These are phyloP conservation scores for Psylliodes chrysocephalus DNA, from an alignment of 2,888 invertebrate genomes.

Conservation along the genomic window DNA sequence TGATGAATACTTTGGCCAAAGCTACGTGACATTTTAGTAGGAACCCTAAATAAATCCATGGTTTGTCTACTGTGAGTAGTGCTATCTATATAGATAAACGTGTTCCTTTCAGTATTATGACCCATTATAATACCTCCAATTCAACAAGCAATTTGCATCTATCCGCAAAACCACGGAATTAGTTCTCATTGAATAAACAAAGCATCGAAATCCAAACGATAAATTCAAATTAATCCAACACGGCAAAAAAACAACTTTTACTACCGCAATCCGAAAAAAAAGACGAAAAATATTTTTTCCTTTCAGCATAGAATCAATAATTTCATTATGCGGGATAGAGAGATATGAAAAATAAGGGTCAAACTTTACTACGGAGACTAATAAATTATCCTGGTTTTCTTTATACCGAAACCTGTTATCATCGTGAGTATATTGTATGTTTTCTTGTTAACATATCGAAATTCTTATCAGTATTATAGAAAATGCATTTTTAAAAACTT, in stretches of 20 bases:
- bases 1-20: too few species aligned
- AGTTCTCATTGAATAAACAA: neutral
- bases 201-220: conserved; percentile 1
- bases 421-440: too few species aligned
- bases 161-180: neutral
- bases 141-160: neutral
- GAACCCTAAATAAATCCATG: too few species aligned
- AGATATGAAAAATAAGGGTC: conserved; percentile 37
- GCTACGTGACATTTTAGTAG: too few species aligned
- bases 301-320: conserved; percentile 15
- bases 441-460: too few species aligned
- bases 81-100: too few species aligned
- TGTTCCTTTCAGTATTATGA: too few species aligned
- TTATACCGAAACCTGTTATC: too few species aligned
- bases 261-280: neutral
- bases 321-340: conserved; percentile 29
- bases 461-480: too few species aligned
- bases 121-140: neutral
- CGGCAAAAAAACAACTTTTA: conserved; percentile 1
- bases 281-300: neutral
- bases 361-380: conserved; percentile 24
- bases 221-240: conserved; percentile 14
- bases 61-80: too few species aligned
- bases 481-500: too few species aligned
- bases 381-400: conserved; percentile 20